phyloP scores from a whole-genome alignment of 2,113 vertebrate genomes.

The Lagenorhynchus albirostris region DNA sequence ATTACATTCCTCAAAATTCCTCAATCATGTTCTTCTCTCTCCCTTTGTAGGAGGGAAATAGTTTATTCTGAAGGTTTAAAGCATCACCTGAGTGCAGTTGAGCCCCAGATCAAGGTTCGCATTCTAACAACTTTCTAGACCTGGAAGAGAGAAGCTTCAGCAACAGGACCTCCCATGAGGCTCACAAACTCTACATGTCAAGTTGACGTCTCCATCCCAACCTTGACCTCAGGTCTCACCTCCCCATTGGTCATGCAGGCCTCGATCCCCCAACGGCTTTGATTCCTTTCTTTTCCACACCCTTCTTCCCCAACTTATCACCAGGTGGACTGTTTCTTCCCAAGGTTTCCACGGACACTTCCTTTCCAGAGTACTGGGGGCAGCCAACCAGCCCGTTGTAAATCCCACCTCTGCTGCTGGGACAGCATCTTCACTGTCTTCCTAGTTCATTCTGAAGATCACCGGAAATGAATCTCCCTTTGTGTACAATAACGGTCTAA shows the following conservation, averaged over 20 bases:
- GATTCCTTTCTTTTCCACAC: fast-evolving
- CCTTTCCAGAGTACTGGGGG: not conserved
- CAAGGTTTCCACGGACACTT: fast-evolving
- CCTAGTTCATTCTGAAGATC: not conserved
- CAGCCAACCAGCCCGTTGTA: fast-evolving
- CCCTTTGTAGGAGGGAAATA: not conserved
- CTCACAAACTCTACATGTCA: fast-evolving
- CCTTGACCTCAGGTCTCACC: fast-evolving
- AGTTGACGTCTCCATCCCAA: fast-evolving
- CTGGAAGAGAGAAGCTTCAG: fast-evolving
- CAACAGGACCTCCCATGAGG: fast-evolving
- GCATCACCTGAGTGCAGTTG: fast-evolving
- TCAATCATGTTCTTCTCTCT: not conserved
- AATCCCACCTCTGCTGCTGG: fast-evolving
- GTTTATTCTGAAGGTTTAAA: not conserved
- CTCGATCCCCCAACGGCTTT: fast-evolving
- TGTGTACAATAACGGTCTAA: no score
- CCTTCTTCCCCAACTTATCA: fast-evolving
- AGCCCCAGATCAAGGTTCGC: not conserved
- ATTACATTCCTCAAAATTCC: fast-evolving
- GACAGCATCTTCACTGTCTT: fast-evolving
- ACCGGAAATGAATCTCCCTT: no score
- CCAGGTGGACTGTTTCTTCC: fast-evolving
- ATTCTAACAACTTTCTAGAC: fast-evolving
- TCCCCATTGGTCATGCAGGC: no score